Percentiles rank a stretch among this genome's conserved stretches.
Conservation (phyloP, 2,797 vertebrate genomes). For the Diglossa cyanea region DNA sequence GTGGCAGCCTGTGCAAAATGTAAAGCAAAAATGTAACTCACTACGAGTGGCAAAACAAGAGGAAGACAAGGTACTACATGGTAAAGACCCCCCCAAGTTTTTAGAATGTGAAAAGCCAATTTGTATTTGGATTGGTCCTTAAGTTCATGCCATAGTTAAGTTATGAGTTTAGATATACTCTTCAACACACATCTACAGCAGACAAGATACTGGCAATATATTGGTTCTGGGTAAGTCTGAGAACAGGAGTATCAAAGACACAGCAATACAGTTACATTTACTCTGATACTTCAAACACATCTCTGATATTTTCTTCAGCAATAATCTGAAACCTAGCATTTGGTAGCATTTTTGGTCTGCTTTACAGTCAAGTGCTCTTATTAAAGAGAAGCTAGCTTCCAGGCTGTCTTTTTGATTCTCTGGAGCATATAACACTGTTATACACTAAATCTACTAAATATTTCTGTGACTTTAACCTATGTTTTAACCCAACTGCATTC, state of each 20-base stretch:
- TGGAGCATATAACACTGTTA: neutral
- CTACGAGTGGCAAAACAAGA: neutral
- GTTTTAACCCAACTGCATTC: neutral
- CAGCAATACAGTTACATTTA: neutral
- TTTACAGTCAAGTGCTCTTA: neutral
- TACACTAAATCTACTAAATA: neutral
- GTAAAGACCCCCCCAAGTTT: neutral
- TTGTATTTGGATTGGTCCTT: neutral
- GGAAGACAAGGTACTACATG: neutral
- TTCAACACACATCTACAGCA: neutral
- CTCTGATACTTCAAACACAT: neutral
- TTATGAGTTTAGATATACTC: neutral
- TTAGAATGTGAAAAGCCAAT: neutral
- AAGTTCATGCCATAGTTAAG: neutral
- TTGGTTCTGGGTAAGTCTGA: neutral
- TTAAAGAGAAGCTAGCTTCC: neutral
- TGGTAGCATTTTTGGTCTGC: neutral
- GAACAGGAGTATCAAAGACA: neutral
- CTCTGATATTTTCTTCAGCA: neutral
- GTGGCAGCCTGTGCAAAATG: conserved; percentile 78
- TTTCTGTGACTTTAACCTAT: neutral
- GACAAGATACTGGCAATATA: neutral
- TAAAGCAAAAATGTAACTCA: neutral
- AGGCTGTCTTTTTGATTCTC: neutral
- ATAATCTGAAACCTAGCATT: neutral